Evolutionary conservation across 2,888 invertebrate species (phyloP), one percentile per base, ranked within the genome.

Genomic region (Yponomeuta plumbellus): DNA sequence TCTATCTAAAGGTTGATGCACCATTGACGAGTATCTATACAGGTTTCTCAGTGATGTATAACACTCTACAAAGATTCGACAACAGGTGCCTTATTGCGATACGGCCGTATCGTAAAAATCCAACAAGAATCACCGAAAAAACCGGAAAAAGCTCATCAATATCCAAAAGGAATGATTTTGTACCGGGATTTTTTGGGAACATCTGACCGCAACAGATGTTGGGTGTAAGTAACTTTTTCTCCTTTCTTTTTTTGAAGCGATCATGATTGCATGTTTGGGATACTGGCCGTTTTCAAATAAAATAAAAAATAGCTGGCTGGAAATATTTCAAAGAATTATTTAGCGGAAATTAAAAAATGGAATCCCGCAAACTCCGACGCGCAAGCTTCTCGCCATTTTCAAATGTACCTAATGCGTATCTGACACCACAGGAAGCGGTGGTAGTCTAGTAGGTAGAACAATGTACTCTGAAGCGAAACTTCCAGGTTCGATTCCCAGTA

Each of bases 341-440:
- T 22, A 5, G 23, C 11, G 17, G 11, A 56, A 80, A 80, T 80
- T 80, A 73, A 78, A 82, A 84, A 84, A 83, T 79, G 80, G 78
- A 83, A 83, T 80, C 76, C 79, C 78, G 73, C 78, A 80, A 81
- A 82, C 77, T 83, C 79, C 76, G 80, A 84, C 87, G 86, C 81
- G 85, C 85, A 83, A 85, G 86, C 83, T 81, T 83, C 79, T 81
- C 85, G 81, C 76, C 81, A 73, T 84, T 84, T n/a, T n/a, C n/a
- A n/a, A n/a, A n/a, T 17, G 17, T 52, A 17, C 13, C 1, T 52
- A 4, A 52, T 52, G 13, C 13, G 17, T 52, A 17, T 52, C 17
- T 52, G n/a, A n/a, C n/a, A 17, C 34, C 34, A 17, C 44, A 52
- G 44, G 17, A 52, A 17, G n/a, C n/a, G n/a, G n/a, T n/a, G n/a